A percentile compares a stretch with the other conserved stretches of the same genome.
Evolutionary conservation across 2,113 vertebrate genomes (phyloP).

Genomic region (Sminthopsis crassicaudata): DNA sequence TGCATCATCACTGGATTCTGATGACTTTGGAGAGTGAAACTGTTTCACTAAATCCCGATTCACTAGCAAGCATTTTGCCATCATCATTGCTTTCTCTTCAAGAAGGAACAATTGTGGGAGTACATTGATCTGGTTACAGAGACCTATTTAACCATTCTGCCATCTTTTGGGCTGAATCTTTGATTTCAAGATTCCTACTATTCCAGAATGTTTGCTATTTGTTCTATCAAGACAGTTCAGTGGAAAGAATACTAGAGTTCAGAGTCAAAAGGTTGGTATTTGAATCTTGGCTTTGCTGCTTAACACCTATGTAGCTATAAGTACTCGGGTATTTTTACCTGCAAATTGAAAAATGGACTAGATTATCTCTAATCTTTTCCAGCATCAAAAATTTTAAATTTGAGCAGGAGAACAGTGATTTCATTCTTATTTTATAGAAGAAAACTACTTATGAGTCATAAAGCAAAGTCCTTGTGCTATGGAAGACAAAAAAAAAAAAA

Average conservation of each 20-base stretch:
- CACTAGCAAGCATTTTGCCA: too few relatives aligned
- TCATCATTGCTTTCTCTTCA: too few relatives aligned
- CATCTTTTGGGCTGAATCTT: neutral
- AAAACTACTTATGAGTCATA: fast-evolving
- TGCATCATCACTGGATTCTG: neutral
- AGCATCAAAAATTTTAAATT: neutral
- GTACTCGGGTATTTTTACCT: neutral
- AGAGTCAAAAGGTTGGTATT: neutral
- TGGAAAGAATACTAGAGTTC: neutral
- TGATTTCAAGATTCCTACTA: neutral
- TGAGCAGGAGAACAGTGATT: neutral
- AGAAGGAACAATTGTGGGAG: too few relatives aligned
- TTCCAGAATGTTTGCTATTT: neutral
- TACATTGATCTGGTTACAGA: neutral
- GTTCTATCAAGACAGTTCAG: neutral
- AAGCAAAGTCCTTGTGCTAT: neutral
- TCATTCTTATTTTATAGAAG: neutral
- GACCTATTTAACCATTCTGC: neutral
- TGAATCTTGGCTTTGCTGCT: neutral
- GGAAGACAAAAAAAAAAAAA: fast-evolving
- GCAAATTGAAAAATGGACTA: neutral
- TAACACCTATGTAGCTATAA: neutral
- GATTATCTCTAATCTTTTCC: neutral
- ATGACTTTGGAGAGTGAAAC: neutral
- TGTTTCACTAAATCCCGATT: neutral